phyloP scores from a whole-genome alignment of 2,113 vertebrate genomes.

The Anthoscopus minutus region DNA sequence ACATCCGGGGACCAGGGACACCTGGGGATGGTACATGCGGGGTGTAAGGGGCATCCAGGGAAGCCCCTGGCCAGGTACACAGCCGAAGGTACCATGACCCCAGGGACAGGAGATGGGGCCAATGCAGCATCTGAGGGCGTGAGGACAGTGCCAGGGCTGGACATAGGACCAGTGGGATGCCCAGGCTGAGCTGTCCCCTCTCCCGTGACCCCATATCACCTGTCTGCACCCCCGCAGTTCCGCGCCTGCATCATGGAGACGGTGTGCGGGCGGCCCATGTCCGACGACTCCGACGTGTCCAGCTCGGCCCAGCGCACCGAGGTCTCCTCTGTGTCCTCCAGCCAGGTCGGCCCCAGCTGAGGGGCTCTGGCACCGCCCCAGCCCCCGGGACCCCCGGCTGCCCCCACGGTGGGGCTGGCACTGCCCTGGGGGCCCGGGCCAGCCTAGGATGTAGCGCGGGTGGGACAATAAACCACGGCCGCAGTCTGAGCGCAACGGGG shows the following conservation, averaged over 20 bases:
- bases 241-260: constrained; percentile 79
- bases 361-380: neutral
- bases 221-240: constrained; percentile 58
- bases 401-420: neutral
- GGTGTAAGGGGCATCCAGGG: neutral
- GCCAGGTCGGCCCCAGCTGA: constrained; percentile 71
- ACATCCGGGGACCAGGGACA: neutral
- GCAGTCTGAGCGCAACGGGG: neutral
- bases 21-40: rapidly evolving
- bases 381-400: neutral
- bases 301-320: constrained; percentile 72
- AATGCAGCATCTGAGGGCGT: rapidly evolving
- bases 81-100: rapidly evolving
- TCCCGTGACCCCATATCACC: neutral
- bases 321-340: constrained; percentile 68
- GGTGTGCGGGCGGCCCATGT: constrained; percentile 73
- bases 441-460: neutral
- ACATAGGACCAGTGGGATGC: neutral
- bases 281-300: constrained; percentile 68
- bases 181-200: neutral
- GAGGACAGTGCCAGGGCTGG: neutral
- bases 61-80: no score
- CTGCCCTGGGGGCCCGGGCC: neutral
- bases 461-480: neutral
- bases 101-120: neutral